Evolutionary conservation across 2,113 vertebrate species (phyloP).

Genomic region (Atherinomorus stipes): DNA sequence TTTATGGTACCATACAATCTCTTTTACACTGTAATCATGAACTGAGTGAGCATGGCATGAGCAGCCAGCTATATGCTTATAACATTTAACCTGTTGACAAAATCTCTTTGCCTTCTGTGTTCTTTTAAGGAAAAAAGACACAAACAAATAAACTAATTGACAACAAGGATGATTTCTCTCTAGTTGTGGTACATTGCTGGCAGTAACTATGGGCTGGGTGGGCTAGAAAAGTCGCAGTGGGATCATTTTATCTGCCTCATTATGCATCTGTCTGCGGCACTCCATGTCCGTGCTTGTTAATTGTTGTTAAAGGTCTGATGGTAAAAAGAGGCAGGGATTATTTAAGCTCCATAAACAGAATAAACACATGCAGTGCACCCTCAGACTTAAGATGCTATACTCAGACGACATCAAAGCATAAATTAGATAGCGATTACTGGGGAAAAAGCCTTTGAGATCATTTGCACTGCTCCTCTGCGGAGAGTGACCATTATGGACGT

Average conservation of each 20-base stretch:
- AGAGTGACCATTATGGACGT: slow-evolving; percentile 79
- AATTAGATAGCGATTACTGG: slow-evolving; percentile 81
- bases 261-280: slow-evolving; percentile 75
- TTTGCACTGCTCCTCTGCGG: slow-evolving; percentile 71
- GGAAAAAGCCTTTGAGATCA: slow-evolving; percentile 82
- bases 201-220: slow-evolving; percentile 43
- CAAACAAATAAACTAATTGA: slow-evolving; percentile 50
- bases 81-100: slow-evolving; percentile 22
- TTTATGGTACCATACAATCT: slow-evolving; percentile 7
- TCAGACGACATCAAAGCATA: slow-evolving; percentile 84
- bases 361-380: slow-evolving; percentile 78
- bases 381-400: slow-evolving; percentile 74
- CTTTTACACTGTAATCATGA: slow-evolving; percentile 1
- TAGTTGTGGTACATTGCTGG: slow-evolving; percentile 39
- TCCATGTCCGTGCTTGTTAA: slow-evolving; percentile 80
- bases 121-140: slow-evolving; percentile 27
- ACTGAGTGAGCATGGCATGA: not conserved
- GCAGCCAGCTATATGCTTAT: not conserved
- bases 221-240: slow-evolving; percentile 64
- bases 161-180: slow-evolving; percentile 48
- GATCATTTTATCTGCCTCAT: slow-evolving; percentile 78
- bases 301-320: slow-evolving; percentile 85
- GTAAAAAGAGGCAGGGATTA: slow-evolving; percentile 81
- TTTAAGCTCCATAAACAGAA: slow-evolving; percentile 82
- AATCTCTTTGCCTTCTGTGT: not conserved